Base-by-base conservation (phyloP, 1,140 invertebrate species). In the Colletes latitarsis region DNA sequence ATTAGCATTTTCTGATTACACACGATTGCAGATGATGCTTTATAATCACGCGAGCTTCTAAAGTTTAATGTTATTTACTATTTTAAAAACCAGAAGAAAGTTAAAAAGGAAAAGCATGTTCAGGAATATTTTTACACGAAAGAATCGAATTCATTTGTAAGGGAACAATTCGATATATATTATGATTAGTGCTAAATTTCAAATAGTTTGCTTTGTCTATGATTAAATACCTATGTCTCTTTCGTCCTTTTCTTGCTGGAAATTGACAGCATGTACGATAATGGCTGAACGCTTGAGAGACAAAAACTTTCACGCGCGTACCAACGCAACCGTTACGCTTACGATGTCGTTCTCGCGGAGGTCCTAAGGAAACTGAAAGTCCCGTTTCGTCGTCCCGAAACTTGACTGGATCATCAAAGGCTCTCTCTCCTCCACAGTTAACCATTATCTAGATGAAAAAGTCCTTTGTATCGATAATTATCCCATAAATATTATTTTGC, bases 341-440 rank as follows among this genome's bases (percentile, higher is more conserved):
- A 30, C 81, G 88, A 75, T 82, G 88, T 78, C 81, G 82, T 83
- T 86, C 88, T 88, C 84, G 72, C 85, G 89, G 81, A 82, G 82
- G 83, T 86, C 82, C 83, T 89, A 90, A 91, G 88, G 90, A 91
- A 91, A 91, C 90, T 91, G 90, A 91, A 90, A 90, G 90, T 89
- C 85, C 85, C 72, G 82, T 83, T 89, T 86, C 87, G 81, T 88
- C 72, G 68, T 57, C 15, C 2, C 39, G 30, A 64, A 82, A 81
- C 78, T 49, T 52, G 55, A 66, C 21, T 43, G 41, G 46, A 64
- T 41, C 6, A 19, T 43, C 10, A 0, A 5, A 10, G 1, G 14
- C 5, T 21, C 6, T 55, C 6, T 12, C 57, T 58, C 17, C 8
- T 1, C 19, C 62, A 5, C 12, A 12, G n/a, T 62, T 10, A 30